Base-by-base conservation (phyloP, 2,888 invertebrate species). In the Sesamia inferens region DNA sequence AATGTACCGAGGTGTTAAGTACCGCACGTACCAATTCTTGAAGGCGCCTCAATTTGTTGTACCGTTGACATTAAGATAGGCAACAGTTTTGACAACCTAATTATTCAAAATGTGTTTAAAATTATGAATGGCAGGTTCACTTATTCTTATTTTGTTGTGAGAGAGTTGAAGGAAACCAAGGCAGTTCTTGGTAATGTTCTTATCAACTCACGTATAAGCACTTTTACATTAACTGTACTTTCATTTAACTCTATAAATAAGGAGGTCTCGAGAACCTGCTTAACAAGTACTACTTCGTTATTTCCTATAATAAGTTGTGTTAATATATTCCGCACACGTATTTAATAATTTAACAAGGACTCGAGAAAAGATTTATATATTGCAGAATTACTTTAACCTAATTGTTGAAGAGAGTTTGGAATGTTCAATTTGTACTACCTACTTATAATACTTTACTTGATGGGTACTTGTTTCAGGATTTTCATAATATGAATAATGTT, bases 261-360 rank as follows among this genome's bases (percentile, higher is more conserved):
- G 64, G 64, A 70, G 80, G 61, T 72, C 67, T 55, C 58, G 48
- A 57, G 70, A 71, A 71, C 72, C 66, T 55, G 54, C 65, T 75
- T 68, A 75, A 67, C 71, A 73, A 55, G 66, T 71, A 82, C 48
- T 63, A 65, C 51, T 75, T 76, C 63, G 73, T 82, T 82, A 79
- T 79, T 79, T 82, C 48, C 71, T 67, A 76, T 79, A 76, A 74
- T 76, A 74, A 76, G 71, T 71, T 71, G 61, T 71, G 69, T 74
- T 79, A 69, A 79, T 78, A 76, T 71, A 82, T 82, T 82, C 82
- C 14, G 31, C 58, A 76, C 82, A 79, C 82, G 82, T 79, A 82
- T 82, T 82, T 82, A 82, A 82, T 82, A 82, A 76, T 82, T 82
- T 82, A 68, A 76, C 82, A 82, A 82, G 68, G 62, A 76, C 63